These are phyloP conservation scores for Melieria picta DNA, from an alignment of 2,888 invertebrate species.

Conservation along the genomic window DNA sequence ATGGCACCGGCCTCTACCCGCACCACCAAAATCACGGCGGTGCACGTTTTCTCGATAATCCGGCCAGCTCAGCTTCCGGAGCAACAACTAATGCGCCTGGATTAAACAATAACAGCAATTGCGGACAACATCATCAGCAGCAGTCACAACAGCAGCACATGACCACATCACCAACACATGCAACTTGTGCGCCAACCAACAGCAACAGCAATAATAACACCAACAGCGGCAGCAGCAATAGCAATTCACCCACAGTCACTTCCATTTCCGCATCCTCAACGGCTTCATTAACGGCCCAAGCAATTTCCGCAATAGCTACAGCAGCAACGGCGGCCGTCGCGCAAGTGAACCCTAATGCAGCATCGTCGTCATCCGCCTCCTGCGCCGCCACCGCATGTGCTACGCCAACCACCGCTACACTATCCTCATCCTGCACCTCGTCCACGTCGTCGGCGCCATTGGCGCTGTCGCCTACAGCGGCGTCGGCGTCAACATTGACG, in stretches of 20 bases:
- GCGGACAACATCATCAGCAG: conserved; percentile 42
- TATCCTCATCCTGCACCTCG: conserved; percentile 32
- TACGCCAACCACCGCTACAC: conserved; percentile 37
- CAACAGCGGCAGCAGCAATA: conserved; percentile 40
- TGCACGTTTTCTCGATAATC: conserved; percentile 61
- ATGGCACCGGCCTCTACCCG: conserved; percentile 60
- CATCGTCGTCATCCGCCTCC: conserved; percentile 30
- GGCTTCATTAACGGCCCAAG: conserved; percentile 50
- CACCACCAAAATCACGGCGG: conserved; percentile 56
- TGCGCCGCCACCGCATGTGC: conserved; percentile 33
- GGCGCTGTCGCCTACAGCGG: conserved; percentile 40
- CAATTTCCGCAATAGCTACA: conserved; percentile 45
- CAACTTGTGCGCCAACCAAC: conserved; percentile 42
- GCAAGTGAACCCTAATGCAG: neutral
- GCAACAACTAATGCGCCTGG: conserved; percentile 31
- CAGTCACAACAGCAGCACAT: conserved; percentile 42
- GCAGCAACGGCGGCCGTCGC: conserved; percentile 32
- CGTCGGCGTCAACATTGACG: conserved; percentile 42
- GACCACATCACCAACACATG: conserved; percentile 50
- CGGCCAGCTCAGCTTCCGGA: conserved; percentile 38
- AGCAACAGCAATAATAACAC: conserved; percentile 42
- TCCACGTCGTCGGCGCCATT: conserved; percentile 32
- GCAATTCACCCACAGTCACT: conserved; percentile 9
- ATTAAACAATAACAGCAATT: conserved; percentile 41
- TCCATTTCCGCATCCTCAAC: conserved; percentile 42